Percentiles rank a stretch among this genome's conserved stretches.
phyloP scores from a whole-genome alignment of 2,113 vertebrate genomes.

The Lampris incognitus region DNA sequence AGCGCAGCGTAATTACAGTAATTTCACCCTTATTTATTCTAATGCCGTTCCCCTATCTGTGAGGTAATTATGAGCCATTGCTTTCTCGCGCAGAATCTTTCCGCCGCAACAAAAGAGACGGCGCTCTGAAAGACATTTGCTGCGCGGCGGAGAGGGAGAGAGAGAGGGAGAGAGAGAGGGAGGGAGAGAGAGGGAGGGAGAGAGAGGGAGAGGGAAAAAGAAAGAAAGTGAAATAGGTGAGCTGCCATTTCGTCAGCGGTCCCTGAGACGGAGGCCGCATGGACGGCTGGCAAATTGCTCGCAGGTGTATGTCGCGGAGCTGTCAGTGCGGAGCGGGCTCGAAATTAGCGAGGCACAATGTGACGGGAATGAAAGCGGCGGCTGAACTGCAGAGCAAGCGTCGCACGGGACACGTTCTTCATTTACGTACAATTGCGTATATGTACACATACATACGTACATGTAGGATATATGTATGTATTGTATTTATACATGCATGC shows the following conservation, averaged over 20 bases:
- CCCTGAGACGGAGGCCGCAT: constrained; percentile 82
- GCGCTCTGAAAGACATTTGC: constrained; percentile 98
- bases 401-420: constrained; percentile 38
- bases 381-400: constrained; percentile 88
- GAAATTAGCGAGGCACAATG: constrained; percentile 97
- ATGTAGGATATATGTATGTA: too few species aligned
- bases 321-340: constrained; percentile 93
- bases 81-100: constrained; percentile 98
- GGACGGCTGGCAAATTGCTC: constrained; percentile 98
- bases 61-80: constrained; percentile 99
- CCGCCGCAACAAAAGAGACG: constrained; percentile 99
- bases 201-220: constrained; percentile 72
- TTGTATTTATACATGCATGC: too few species aligned
- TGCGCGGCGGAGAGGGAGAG: constrained; percentile 57
- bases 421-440: constrained; percentile 6
- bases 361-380: constrained; percentile 93
- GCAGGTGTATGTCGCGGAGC: constrained; percentile 97
- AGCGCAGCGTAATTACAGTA: constrained; percentile 99
- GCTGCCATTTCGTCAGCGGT: constrained; percentile 93
- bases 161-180: too few species aligned
- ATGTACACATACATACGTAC: too few species aligned
- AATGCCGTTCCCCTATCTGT: constrained; percentile 99
- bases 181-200: too few species aligned
- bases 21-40: constrained; percentile 99
- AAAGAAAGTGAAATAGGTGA: constrained; percentile 93